Evolutionary conservation across 2,888 invertebrate species (phyloP).

Genomic region (Bedellia somnulentella): DNA sequence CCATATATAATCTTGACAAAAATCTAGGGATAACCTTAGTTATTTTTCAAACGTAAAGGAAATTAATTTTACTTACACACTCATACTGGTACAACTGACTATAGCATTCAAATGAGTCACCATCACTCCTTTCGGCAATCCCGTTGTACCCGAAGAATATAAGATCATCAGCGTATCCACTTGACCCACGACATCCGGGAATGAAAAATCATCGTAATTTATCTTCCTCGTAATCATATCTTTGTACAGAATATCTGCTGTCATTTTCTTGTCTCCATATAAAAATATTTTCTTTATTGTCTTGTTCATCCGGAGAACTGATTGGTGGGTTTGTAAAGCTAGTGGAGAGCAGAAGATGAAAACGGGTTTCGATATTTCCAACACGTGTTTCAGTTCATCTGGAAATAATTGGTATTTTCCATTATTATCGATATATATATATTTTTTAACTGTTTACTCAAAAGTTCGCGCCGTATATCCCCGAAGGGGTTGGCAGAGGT

Average conservation of each 20-base stretch:
- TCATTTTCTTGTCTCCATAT: conserved; percentile 19
- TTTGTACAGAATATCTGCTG: conserved; percentile 18
- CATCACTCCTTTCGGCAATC: conserved; percentile 40
- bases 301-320: conserved; percentile 15
- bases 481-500: no score
- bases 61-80: conserved; percentile 16
- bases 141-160: conserved; percentile 45
- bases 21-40: no score
- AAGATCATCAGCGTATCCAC: conserved; percentile 24
- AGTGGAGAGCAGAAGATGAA: conserved; percentile 26
- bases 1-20: no score
- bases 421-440: no score
- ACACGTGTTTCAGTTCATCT: conserved; percentile 32
- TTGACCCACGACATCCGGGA: conserved; percentile 23
- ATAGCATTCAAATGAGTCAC: conserved; percentile 29
- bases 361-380: conserved; percentile 30
- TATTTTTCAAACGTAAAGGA: no score
- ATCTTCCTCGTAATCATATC: conserved; percentile 15
- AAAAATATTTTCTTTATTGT: conserved; percentile 23
- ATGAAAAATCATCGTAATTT: conserved; percentile 3
- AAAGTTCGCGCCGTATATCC: no score
- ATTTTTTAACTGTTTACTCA: no score
- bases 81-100: conserved; percentile 17
- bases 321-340: conserved; percentile 20
- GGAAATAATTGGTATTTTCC: no score